Percentiles rank a stretch among this genome's conserved stretches.
Conservation (phyloP, 2,797 vertebrate genomes). For the Sebastes aleutianus region DNA sequence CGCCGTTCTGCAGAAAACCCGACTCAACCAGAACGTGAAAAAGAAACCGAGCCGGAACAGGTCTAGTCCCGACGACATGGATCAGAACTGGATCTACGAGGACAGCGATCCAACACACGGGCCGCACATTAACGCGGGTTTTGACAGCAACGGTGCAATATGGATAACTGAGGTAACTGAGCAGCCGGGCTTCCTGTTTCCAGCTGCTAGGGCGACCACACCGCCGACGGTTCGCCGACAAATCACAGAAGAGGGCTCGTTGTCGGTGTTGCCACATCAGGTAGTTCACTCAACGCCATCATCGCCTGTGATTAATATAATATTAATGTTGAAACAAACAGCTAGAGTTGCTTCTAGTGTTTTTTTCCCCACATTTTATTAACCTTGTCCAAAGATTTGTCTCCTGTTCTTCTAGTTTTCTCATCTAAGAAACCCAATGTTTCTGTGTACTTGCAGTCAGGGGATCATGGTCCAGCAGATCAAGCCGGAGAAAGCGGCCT, state of each 20-base stretch:
- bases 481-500: slow-evolving; percentile 23
- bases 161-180: slow-evolving; percentile 69
- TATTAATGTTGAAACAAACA: background rate
- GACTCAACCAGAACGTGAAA: slow-evolving; percentile 10
- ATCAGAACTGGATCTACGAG: slow-evolving; percentile 65
- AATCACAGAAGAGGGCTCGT: slow-evolving; percentile 77
- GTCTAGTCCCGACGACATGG: background rate
- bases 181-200: slow-evolving; percentile 79
- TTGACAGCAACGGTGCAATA: slow-evolving; percentile 69
- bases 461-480: slow-evolving; percentile 28
- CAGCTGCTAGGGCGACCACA: slow-evolving; percentile 51
- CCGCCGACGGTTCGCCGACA: slow-evolving; percentile 43
- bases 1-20: slow-evolving; percentile 34
- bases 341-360: background rate
- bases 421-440: background rate
- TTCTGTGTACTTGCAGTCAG: slow-evolving; percentile 23
- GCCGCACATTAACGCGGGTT: slow-evolving; percentile 33
- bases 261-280: slow-evolving; percentile 64
- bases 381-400: background rate
- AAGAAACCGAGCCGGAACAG: slow-evolving; percentile 17
- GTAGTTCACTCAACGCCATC: slow-evolving; percentile 9
- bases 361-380: background rate
- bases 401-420: background rate
- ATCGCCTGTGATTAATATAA: background rate
- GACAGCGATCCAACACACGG: slow-evolving; percentile 17